Percentiles rank a stretch among this genome's conserved stretches.
phyloP scores from a whole-genome alignment of 2,113 vertebrate species.

The Xenopus borealis region DNA sequence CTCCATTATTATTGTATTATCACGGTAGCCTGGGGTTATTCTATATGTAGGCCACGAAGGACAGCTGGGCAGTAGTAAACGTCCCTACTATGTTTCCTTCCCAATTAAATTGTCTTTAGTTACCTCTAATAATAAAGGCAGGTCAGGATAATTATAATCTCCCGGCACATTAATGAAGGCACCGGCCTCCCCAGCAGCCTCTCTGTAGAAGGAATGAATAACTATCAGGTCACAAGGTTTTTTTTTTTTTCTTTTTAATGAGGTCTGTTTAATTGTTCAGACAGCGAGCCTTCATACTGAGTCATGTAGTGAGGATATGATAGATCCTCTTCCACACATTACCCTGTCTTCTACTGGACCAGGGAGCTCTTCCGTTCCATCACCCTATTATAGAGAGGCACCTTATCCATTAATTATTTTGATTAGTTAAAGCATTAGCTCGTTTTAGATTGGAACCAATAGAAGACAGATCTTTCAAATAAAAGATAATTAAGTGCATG shows the following conservation, averaged over 20 bases:
- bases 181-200: conserved; percentile 5
- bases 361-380: not conserved
- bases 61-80: not conserved
- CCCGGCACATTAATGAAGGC: not conserved
- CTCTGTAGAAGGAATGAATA: conserved; percentile 9
- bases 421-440: not conserved
- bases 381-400: not conserved
- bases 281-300: conserved; percentile 9
- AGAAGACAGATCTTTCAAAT: too few species aligned
- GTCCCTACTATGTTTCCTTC: not conserved
- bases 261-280: conserved; percentile 33
- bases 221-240: conserved; percentile 27
- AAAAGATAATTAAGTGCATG: too few species aligned
- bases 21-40: not conserved
- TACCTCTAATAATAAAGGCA: conserved; percentile 9
- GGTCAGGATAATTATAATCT: conserved; percentile 14
- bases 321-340: conserved; percentile 11
- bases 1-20: too few species aligned
- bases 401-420: not conserved
- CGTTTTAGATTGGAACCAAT: too few species aligned
- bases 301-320: conserved; percentile 7
- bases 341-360: not conserved
- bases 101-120: conserved; percentile 30
- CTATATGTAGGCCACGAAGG: conserved; percentile 3
- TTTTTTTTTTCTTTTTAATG: conserved; percentile 18